Evolutionary conservation across 2,888 invertebrate genomes (phyloP), one percentile per base, ranked within the genome.

Genomic region (Plagodis dolabraria): DNA sequence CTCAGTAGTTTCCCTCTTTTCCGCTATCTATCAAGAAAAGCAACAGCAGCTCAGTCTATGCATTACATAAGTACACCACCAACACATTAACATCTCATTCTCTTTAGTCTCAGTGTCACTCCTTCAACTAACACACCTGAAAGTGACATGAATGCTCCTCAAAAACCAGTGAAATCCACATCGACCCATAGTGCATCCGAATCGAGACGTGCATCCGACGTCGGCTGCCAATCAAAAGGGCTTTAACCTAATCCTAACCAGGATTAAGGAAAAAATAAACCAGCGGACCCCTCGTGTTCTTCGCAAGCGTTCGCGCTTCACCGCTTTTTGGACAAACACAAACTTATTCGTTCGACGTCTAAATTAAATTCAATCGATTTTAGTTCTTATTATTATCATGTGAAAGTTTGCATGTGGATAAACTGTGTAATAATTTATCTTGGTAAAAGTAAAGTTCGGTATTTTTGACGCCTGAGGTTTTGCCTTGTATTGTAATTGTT

Each of bases 181-280:
- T 57, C 54, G 12, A 50, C 65, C 61, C 68, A 64, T 48, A 22
- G 10, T 63, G 72, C 76, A 77, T 76, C 70, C 66, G 67, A 60
- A 75, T 69, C 77, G 80, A 76, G 81, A 79, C 56, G 47, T 89
- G 91, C 87, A 82, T 79, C 85, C 86, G 90, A 91, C 90, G 88
- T 79, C 88, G 87, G 87, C 92, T 91, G 92, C 91, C 92, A 91
- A 87, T 92, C 92, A 92, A 88, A 89, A 82, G 85, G 87, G 85
- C 89, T 90, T 90, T 88, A 83, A 83, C 85, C 87, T 92, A 91
- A 92, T 91, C 92, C 92, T 77, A 85, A 84, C 83, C 84, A 83
- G 91, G 92, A 91, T 92, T 91, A 90, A 85, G 82, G 83, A 89
- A 90, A 91, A 91, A 91, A 91, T 83, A 87, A 85, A 89, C 87